A percentile compares a stretch with the other conserved stretches of the same genome.
phyloP scores from a whole-genome alignment of 2,888 invertebrate species.

The Microctonus brassicae region DNA sequence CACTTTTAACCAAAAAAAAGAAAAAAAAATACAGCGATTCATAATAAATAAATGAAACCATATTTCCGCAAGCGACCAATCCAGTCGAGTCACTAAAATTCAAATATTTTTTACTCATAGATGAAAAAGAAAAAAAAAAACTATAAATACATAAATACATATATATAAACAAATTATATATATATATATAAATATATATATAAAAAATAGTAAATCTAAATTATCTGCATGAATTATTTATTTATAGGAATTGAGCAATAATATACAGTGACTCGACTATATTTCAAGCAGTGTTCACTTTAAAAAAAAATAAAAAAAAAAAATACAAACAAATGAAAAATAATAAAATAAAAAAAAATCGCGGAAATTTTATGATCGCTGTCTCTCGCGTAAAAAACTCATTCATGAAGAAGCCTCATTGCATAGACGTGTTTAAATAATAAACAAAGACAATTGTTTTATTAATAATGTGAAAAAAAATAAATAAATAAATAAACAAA shows the following conservation, averaged over 20 bases:
- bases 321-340: not conserved
- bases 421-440: constrained; percentile 13
- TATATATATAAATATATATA: not conserved
- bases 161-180: not conserved
- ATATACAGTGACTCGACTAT: constrained; percentile 14
- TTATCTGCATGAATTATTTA: constrained; percentile 32
- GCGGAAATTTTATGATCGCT: constrained; percentile 15
- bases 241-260: constrained; percentile 45
- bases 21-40: constrained; percentile 33
- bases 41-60: not conserved
- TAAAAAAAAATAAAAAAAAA: constrained; percentile 1
- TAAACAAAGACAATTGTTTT: constrained; percentile 7
- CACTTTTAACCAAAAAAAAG: not conserved
- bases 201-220: not conserved
- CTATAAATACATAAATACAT: not conserved
- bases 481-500: constrained; percentile 35
- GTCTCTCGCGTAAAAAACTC: constrained; percentile 6
- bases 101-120: constrained; percentile 7
- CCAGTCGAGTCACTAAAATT: not conserved
- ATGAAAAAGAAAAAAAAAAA: not conserved
- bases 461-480: constrained; percentile 22
- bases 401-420: constrained; percentile 2
- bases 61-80: not conserved
- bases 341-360: constrained; percentile 1
- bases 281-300: constrained; percentile 10